Evolutionary conservation across 1,140 invertebrate genomes (phyloP), one percentile per base, ranked within the genome.

Genomic region (Elymnias hypermnestra): DNA sequence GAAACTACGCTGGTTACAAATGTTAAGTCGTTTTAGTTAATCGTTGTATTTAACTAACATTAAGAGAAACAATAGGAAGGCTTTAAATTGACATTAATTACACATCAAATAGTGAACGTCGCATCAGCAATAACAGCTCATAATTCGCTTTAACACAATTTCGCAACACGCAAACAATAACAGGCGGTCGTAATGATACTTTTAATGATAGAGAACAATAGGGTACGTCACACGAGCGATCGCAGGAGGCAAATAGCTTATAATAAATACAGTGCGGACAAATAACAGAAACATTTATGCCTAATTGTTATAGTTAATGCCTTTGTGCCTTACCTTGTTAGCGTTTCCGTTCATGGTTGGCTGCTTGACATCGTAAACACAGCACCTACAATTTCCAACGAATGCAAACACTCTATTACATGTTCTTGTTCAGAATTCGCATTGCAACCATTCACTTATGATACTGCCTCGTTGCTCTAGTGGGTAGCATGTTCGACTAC

Each of bases 261-360:
- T 22, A 26, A 2, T 26, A 26, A 26, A 7, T 9, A 26, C 23
- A n/a, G 8, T 26, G 23, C 23, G n/a, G n/a, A n/a, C n/a, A n/a
- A n/a, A n/a, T n/a, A n/a, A n/a, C n/a, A n/a, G n/a, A n/a, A n/a
- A n/a, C n/a, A n/a, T n/a, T n/a, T n/a, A n/a, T n/a, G n/a, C n/a
- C n/a, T 29, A 29, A 29, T 29, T 29, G 26, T 63, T 54, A 58
- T 53, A 39, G 39, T 40, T 15, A 48, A 48, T 40, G 28, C 51
- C 51, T 48, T 48, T 38, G 18, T 23, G 58, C 51, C 49, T 68
- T 72, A 72, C 68, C 64, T 72, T 63, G 57, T 59, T 18, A 51
- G 18, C 23, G 42, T 21, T 53, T 49, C 47, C 45, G 41, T 49
- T 47, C 50, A 48, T 37, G 37, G 7, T 9, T 26, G 18, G 37